These are phyloP conservation scores for Litocranius walleri DNA, from an alignment of 2,113 vertebrate species.

Conservation along the genomic window DNA sequence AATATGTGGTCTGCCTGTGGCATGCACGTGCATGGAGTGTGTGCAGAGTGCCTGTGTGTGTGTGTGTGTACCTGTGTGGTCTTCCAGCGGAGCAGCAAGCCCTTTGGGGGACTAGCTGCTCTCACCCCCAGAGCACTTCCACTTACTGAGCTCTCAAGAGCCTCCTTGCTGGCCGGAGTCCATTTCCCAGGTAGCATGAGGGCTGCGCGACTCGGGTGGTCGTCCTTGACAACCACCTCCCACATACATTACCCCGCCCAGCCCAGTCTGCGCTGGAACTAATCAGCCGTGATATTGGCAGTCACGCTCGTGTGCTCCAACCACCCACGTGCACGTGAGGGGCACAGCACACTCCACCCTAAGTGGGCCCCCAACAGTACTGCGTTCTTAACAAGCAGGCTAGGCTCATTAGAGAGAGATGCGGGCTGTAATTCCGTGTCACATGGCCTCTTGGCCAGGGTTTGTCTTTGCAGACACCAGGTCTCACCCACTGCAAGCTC, in stretches of 20 bases:
- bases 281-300: slow-evolving; percentile 26
- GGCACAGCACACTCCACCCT: fast-evolving
- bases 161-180: not conserved
- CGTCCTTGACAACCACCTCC: not conserved
- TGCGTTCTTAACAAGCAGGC: not conserved
- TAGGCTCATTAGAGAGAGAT: not conserved
- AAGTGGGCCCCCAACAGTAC: not conserved
- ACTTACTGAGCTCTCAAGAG: not conserved
- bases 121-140: not conserved
- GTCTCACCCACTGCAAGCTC: not conserved
- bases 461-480: slow-evolving; percentile 23
- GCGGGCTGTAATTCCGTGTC: not conserved
- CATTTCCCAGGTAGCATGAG: not conserved
- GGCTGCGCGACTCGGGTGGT: not conserved
- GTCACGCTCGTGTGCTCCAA: not conserved
- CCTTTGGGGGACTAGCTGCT: not conserved
- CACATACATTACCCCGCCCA: not conserved
- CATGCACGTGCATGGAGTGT: not conserved
- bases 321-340: not conserved
- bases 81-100: not conserved
- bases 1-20: not conserved
- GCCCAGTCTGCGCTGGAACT: not conserved
- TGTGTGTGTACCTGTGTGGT: not conserved
- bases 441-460: not conserved
- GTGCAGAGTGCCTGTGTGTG: not conserved